Percentiles rank a stretch among this genome's conserved stretches.
Conservation (phyloP, 2,113 vertebrate genomes). For the Lonchura striata region DNA sequence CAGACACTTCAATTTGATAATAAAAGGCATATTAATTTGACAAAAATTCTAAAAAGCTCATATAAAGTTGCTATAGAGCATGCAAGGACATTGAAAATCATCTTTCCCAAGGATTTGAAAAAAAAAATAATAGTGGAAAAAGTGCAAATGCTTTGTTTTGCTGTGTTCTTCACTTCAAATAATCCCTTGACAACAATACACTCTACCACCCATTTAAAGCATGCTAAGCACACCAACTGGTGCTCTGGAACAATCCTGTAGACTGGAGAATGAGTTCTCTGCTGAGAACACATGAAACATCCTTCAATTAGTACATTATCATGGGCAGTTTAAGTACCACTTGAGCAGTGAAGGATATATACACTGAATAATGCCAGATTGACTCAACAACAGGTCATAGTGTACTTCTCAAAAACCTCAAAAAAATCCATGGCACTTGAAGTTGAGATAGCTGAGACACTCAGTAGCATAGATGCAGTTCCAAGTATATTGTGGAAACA, state of each 20-base stretch:
- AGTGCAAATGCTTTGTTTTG: background rate
- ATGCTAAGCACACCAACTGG: background rate
- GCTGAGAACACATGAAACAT: background rate
- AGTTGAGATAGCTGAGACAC: background rate
- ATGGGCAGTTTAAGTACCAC: background rate
- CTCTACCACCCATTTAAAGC: background rate
- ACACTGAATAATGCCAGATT: background rate
- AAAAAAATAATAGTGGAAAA: background rate
- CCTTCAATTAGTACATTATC: background rate
- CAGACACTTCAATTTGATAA: background rate
- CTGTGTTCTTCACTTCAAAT: background rate
- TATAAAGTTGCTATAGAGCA: background rate
- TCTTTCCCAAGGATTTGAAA: background rate
- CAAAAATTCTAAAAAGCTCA: background rate
- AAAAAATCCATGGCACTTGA: background rate
- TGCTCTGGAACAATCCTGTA: background rate
- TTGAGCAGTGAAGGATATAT: background rate
- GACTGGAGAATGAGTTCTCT: background rate
- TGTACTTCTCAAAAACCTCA: background rate
- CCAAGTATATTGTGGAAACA: background rate
- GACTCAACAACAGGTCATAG: background rate
- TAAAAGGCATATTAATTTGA: constrained; percentile 51
- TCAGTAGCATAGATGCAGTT: background rate
- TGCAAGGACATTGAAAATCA: background rate
- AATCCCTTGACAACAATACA: background rate